A percentile compares a stretch with the other conserved stretches of the same genome.
Conservation (phyloP, 2,888 invertebrate genomes). For the Drosophila ustulata region DNA sequence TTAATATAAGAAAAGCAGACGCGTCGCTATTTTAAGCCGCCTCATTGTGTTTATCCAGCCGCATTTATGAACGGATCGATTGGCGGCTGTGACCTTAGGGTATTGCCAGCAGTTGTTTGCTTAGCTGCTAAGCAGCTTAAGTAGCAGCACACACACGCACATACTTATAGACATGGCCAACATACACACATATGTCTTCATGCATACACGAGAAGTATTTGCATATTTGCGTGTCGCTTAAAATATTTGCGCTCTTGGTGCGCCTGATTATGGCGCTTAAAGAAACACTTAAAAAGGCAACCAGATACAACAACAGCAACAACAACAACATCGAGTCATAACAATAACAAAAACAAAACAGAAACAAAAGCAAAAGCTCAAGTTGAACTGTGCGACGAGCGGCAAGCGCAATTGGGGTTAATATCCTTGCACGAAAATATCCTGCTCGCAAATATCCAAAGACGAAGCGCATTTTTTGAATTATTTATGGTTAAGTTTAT, state of each 20-base stretch:
- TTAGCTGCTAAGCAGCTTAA: constrained; percentile 78
- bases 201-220: constrained; percentile 60
- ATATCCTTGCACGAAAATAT: constrained; percentile 78
- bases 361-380: constrained; percentile 25
- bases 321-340: constrained; percentile 7
- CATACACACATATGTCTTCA: constrained; percentile 40
- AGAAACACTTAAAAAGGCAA: constrained; percentile 77
- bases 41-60: constrained; percentile 10
- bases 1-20: constrained; percentile 3
- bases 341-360: constrained; percentile 10
- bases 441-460: constrained; percentile 45
- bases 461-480: constrained; percentile 66
- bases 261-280: constrained; percentile 81
- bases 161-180: constrained; percentile 14
- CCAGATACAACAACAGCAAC: constrained; percentile 40
- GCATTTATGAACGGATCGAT: constrained; percentile 39
- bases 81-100: constrained; percentile 50
- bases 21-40: not conserved
- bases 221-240: constrained; percentile 79
- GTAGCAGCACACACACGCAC: constrained; percentile 43
- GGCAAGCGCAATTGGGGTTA: constrained; percentile 79
- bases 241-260: constrained; percentile 71
- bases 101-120: constrained; percentile 61
- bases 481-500: constrained; percentile 81
- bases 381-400: constrained; percentile 59